Conservation (phyloP, 2,113 vertebrate genomes). For the Sinocyclocheilus anshuiensis region DNA sequence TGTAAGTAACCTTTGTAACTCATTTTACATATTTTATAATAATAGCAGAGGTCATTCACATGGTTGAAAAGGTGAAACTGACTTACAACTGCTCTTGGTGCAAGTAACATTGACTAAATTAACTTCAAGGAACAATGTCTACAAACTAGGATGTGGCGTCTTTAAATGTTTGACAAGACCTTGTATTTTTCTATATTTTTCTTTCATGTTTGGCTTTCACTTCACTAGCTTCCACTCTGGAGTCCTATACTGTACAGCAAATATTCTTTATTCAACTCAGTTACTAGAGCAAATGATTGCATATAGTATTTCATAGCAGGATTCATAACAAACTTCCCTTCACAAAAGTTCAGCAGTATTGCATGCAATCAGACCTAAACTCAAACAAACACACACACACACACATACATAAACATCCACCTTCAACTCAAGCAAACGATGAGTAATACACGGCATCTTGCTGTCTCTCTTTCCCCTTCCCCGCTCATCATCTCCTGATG, state of each 20-base stretch:
- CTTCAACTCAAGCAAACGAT: conserved; percentile 45
- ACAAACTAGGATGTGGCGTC: not conserved
- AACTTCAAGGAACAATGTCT: too few relatives aligned
- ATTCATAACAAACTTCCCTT: conserved; percentile 36
- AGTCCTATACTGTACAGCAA: not conserved
- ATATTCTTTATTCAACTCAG: conserved; percentile 35
- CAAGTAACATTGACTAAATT: not conserved
- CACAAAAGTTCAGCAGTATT: conserved; percentile 29
- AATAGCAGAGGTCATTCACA: not conserved
- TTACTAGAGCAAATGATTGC: not conserved
- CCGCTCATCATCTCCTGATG: conserved; percentile 38
- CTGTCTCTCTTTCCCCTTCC: conserved; percentile 27
- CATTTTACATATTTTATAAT: not conserved
- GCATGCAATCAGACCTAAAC: conserved; percentile 34
- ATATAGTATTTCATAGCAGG: conserved; percentile 43
- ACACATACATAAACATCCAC: conserved; percentile 12
- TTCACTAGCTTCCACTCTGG: not conserved
- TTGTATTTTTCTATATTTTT: not conserved
- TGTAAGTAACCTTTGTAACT: not conserved
- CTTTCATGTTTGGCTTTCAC: not conserved
- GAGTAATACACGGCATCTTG: conserved; percentile 52
- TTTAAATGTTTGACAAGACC: conserved; percentile 2
- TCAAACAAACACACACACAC: conserved; percentile 34
- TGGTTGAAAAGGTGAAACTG: not conserved
- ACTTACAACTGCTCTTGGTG: not conserved